A percentile compares a stretch with the other conserved stretches of the same genome.
phyloP scores from a whole-genome alignment of 2,888 invertebrate species.

The Aphidius colemani region DNA sequence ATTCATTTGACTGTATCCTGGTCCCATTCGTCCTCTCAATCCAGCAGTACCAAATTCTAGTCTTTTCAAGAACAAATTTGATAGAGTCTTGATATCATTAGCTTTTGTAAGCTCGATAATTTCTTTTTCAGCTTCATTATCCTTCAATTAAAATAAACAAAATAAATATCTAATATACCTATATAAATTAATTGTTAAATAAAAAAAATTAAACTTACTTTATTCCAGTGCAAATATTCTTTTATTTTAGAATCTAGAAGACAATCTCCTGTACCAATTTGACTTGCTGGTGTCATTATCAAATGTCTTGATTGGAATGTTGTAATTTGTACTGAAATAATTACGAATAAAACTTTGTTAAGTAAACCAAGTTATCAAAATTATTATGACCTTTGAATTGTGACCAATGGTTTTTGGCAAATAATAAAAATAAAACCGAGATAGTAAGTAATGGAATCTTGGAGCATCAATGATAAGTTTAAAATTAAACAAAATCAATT shows the following conservation, averaged over 20 bases:
- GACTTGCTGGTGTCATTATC: slow-evolving; percentile 35
- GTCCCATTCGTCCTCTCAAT: slow-evolving; percentile 87
- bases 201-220: slow-evolving; percentile 60
- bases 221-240: slow-evolving; percentile 78
- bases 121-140: slow-evolving; percentile 69
- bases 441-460: too few species aligned
- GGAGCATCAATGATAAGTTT: too few species aligned
- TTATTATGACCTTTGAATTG: too few species aligned
- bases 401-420: too few species aligned
- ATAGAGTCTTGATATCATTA: slow-evolving; percentile 66
- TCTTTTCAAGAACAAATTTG: slow-evolving; percentile 70
- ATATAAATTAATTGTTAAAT: slow-evolving; percentile 22
- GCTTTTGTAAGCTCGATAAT: slow-evolving; percentile 66
- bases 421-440: too few species aligned
- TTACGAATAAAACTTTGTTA: too few species aligned
- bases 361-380: too few species aligned
- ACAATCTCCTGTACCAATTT: slow-evolving; percentile 61
- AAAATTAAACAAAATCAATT: too few species aligned
- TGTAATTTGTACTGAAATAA: too few species aligned
- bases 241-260: slow-evolving; percentile 70
- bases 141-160: slow-evolving; percentile 57
- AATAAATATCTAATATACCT: slow-evolving; percentile 12
- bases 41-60: slow-evolving; percentile 93
- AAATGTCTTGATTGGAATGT: not conserved
- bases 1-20: slow-evolving; percentile 93